Evolutionary conservation across 1,140 invertebrate species (phyloP), one percentile per base, ranked within the genome.

Genomic region (Antheraea mylitta): DNA sequence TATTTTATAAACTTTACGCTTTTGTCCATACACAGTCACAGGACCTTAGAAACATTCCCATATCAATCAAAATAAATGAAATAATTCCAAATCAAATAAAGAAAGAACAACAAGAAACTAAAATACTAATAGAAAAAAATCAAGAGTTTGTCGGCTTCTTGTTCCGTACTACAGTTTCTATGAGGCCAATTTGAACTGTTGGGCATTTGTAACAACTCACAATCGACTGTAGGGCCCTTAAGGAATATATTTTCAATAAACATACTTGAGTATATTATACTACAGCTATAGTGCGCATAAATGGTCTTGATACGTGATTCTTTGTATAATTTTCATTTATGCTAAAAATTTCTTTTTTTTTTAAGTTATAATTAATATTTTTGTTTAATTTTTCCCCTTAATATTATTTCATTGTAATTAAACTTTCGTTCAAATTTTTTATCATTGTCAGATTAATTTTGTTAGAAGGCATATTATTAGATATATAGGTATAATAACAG

Each of bases 191-290:
- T 87, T 79, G 70, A 76, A 74, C 76, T 71, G 70, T 78, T 80
- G 64, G 65, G 71, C 70, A 78, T 78, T 77, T 74, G 76, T 77
- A 77, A 70, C 68, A 18, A 58, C 67, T 71, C 74, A 79, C 81
- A 82, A 86, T 85, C 75, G 78, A 75, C 30, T 66, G 73, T 69
- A 82, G 70, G 69, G 64, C 60, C 79, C 61, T 79, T 73, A 81
- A 83, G 78, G 81, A 77, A 80, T 81, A 80, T 89, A 80, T 87
- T 88, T 88, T 78, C 80, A 86, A 85, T 87, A 88, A 90, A 90
- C 83, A 84, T 69, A 87, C 87, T 88, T 81, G 78, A 79, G 72
- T 74, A 77, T 68, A 68, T 38, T 77, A 62, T 82, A 81, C 69
- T 64, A 60, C 5, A 53, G 16, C 6, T 53, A 13, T 53, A 53